These are phyloP conservation scores for Mola mola DNA, from an alignment of 2,113 vertebrate genomes.

Conservation along the genomic window DNA sequence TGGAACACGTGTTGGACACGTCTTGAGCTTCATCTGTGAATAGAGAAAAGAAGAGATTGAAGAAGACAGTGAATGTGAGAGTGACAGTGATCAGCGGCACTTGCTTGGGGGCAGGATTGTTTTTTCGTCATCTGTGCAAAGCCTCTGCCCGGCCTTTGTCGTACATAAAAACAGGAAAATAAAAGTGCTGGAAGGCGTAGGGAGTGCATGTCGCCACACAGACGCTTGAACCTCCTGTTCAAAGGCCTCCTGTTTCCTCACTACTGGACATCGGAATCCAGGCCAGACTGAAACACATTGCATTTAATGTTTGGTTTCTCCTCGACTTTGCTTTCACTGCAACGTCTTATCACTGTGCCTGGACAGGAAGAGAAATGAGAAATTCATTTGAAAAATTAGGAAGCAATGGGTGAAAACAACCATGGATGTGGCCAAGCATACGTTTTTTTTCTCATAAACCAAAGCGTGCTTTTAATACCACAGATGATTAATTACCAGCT, in stretches of 20 bases:
- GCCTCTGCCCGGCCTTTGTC: conserved; percentile 64
- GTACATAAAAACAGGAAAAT: conserved; percentile 80
- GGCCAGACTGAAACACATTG: conserved; percentile 16
- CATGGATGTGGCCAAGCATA: no score
- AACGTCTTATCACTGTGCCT: no score
- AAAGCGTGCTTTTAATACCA: conserved; percentile 2
- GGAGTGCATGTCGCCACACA: conserved; percentile 55
- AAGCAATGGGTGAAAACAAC: no score
- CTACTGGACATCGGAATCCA: conserved; percentile 34
- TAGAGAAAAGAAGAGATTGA: conserved; percentile 7
- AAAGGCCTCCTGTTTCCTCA: conserved; percentile 64
- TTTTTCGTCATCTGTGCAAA: conserved; percentile 52
- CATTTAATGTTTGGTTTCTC: not conserved
- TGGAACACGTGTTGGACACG: not conserved
- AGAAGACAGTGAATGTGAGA: not conserved
- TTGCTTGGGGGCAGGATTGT: not conserved
- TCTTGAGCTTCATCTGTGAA: not conserved
- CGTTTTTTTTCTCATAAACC: no score
- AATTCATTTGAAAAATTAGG: no score
- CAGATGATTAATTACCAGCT: not conserved
- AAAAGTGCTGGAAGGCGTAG: conserved; percentile 72
- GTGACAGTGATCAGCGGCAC: not conserved
- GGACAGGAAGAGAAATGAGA: not conserved
- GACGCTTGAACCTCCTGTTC: conserved; percentile 73
- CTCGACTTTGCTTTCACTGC: not conserved